Conservation (phyloP, 1,140 invertebrate species). For the Atta texana region DNA sequence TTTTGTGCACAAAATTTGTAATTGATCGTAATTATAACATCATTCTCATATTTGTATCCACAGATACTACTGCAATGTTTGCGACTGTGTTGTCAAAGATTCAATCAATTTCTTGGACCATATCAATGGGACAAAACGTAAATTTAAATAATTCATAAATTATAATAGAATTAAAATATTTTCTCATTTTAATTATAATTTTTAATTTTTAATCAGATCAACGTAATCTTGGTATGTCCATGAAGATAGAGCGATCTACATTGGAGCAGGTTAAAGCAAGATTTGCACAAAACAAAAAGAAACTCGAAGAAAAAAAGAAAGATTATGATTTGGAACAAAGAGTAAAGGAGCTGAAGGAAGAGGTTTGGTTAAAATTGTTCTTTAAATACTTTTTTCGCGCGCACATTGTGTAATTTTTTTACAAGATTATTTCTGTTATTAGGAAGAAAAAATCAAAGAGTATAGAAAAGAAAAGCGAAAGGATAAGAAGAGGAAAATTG, state of each 20-base stretch:
- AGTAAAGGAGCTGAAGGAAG: constrained; percentile 97
- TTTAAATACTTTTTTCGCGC: not conserved
- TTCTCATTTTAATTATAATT: constrained; percentile 1
- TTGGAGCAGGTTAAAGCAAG: constrained; percentile 98
- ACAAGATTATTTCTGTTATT: constrained; percentile 51
- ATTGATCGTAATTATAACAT: not conserved
- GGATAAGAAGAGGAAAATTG: constrained; percentile 95
- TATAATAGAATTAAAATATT: constrained; percentile 15
- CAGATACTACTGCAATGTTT: constrained; percentile 99
- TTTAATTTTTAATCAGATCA: constrained; percentile 90
- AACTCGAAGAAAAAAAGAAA: constrained; percentile 97
- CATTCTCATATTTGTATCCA: constrained; percentile 59
- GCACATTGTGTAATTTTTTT: constrained; percentile 37
- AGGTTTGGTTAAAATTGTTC: constrained; percentile 86
- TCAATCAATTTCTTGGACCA: constrained; percentile 99
- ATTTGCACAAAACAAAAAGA: constrained; percentile 97
- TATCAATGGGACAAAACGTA: constrained; percentile 99
- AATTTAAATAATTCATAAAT: constrained; percentile 73
- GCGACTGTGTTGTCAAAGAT: constrained; percentile 99
- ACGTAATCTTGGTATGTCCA: constrained; percentile 99
- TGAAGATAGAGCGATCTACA: constrained; percentile 98
- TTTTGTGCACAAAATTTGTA: not conserved
- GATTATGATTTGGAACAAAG: constrained; percentile 97
- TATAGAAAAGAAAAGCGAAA: constrained; percentile 96
- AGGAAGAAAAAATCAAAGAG: constrained; percentile 97